Base-by-base conservation (phyloP, 64 coral and sea anemone genomes). In the Montipora efflorescens region DNA sequence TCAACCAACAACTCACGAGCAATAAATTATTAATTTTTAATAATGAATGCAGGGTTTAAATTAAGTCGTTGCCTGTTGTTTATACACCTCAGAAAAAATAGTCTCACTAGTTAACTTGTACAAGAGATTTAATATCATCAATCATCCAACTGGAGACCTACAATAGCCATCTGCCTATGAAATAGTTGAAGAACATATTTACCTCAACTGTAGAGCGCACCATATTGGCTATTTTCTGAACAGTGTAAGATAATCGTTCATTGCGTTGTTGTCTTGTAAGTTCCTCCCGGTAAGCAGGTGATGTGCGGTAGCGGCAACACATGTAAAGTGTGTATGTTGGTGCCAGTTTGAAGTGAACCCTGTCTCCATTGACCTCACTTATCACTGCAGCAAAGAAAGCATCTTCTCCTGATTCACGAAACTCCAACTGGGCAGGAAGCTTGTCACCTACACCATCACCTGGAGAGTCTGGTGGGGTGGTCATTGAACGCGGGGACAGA, bases 371-470 rank as follows among this genome's bases (percentile, higher is more conserved):
- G 7, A 99, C 98, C 76, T 99, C 98, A 51, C 98, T 99, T 47
- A 94, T 80, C 8, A 99, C 98, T 7, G 95, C 98, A 81, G 98
- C 98, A 95, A 99, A 99, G 76, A 99, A 99, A 18, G 98, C 98
- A 77, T 99, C 98, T 81, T 99, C 98, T 21, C 98, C 98, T n/a
- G 95, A 96, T 70, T 99, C 98, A 74, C 92, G 83, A 83, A 99
- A 99, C 87, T 99, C 98, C 1, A 99, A 76, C 4, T 79, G 92
- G 19, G 98, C 98, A 67, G 98, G 98, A 47, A 99, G 92, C 21
- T 95, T 96, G 48, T 96, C 95, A 59, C 92, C 94, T 36, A 93
- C 82, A 67, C 79, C 95, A 59, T 93, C 95, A 81, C 84, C 75
- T 50, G 55, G 43, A 5, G 84, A 19, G 13, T 90, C 87, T 22